Evolutionary conservation across 2,888 invertebrate genomes (phyloP), one percentile per base, ranked within the genome.

Genomic region (Drosophila emarginata): DNA sequence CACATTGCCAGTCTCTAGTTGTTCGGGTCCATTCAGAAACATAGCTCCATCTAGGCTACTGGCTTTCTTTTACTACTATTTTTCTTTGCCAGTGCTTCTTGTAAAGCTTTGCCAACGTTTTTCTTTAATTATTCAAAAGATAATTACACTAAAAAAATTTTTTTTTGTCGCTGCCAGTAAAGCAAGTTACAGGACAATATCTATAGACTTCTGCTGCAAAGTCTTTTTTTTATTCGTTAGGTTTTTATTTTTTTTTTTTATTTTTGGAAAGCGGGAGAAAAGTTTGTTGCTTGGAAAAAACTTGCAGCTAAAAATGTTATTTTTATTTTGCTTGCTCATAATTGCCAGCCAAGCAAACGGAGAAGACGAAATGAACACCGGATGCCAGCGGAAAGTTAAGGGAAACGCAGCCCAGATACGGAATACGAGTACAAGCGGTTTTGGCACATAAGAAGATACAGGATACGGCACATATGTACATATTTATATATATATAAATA

Each of bases 51-150:
- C 76, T 64, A 63, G 71, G 71, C 75, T 70, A 59, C 74, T 76
- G 70, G 77, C 72, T 67, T 63, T 66, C 57, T 65, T 77, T 61
- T 64, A 77, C 57, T 61, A 58, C 73, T 73, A 73, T 77, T 76
- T 73, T 78, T 50, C 61, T 78, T 54, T 51, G 61, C 56, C 65
- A 66, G 60, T 71, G 69, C 61, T 71, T 70, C 74, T 72, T 69
- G 74, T 84, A 70, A 77, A 76, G 82, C 78, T 78, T 57, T 63
- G 72, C 70, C 74, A 87, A 87, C 88, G 74, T 82, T 83, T 83
- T 80, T 77, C 86, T 87, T 84, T 87, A 89, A 89, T 89, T 89
- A 89, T 90, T 86, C 89, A 89, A 89, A 88, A 89, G 89, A 90
- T 89, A 89, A 89, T 89, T 89, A 89, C 87, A 80, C 77, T 77